Base-by-base conservation (phyloP, 2,888 invertebrate species). In the Tetranychus piercei region DNA sequence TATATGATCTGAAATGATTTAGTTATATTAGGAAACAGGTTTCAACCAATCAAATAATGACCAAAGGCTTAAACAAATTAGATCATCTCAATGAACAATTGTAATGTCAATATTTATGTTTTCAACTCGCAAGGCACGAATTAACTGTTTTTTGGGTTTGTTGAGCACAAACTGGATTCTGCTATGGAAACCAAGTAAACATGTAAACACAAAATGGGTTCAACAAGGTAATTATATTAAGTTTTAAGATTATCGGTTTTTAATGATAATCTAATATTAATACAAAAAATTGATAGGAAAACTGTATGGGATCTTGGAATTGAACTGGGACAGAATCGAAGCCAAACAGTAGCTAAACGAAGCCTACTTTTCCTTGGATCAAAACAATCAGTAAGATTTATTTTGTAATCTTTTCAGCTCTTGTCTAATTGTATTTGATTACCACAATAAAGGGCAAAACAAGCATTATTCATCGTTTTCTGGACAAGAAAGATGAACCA, bases 401-500 rank as follows among this genome's bases (percentile, higher is more conserved):
- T 55, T 55, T 9, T 55, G 15, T 0, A 15, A 15, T 55, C 0
- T 55, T 55, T 55, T 7, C 15, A 55, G 9, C 55, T 9, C 15
- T 9, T 55, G 9, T 55, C 15, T 55, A 55, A 55, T 15, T 55
- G 9, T 1, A 55, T 55, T 55, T 55, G 34, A 34, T 34, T 5
- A 34, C 34, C 34, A 34, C 34, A 34, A 34, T 34, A 34, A 55
- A 55, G 55, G 92, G 92, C 0, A 92, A 92, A 84, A 88, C 91
- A 0, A 88, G 89, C 18, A 85, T 90, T 73, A 85, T 91, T n/a
- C 85, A 88, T 80, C 84, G 87, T 78, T 90, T 92, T 82, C 84
- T 92, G 75, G 91, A 92, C 77, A 88, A 88, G 81, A 88, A 87
- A 75, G 91, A 92, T 79, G 82, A 84, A 23, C 83, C 86, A 3